phyloP scores from a whole-genome alignment of 2,113 vertebrate species.

The Siniperca chuatsi region DNA sequence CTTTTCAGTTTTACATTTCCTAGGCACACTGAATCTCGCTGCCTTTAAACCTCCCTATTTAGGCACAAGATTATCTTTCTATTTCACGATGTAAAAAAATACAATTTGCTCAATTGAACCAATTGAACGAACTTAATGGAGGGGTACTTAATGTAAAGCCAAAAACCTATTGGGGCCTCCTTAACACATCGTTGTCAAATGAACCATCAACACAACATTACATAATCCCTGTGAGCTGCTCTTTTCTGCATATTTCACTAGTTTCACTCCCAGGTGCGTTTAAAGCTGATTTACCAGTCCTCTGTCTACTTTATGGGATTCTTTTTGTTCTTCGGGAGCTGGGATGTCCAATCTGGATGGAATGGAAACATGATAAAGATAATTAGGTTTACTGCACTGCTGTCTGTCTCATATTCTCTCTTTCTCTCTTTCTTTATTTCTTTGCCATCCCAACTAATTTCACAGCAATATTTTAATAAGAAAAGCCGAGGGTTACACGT shows the following conservation, averaged over 20 bases:
- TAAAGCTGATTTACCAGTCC: constrained; percentile 25
- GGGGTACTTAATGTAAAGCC: constrained; percentile 19
- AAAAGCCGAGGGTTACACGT: constrained; percentile 3
- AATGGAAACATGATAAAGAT: constrained; percentile 34
- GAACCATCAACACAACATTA: constrained; percentile 48
- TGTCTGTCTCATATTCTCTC: not conserved
- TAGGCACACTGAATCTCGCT: constrained; percentile 33
- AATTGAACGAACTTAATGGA: constrained; percentile 5
- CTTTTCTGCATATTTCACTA: constrained; percentile 35
- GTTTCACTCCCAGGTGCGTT: constrained; percentile 51
- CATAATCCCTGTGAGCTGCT: constrained; percentile 49
- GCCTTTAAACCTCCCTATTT: constrained; percentile 52
- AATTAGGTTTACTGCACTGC: constrained; percentile 28
- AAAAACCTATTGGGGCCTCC: constrained; percentile 6
- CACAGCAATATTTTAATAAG: constrained; percentile 14
- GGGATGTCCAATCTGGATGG: constrained; percentile 15
- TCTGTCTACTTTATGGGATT: not conserved
- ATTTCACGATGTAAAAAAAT: constrained; percentile 39
- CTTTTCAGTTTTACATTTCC: constrained; percentile 80
- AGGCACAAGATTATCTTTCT: constrained; percentile 48
- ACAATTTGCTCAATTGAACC: constrained; percentile 28
- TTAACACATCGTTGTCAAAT: constrained; percentile 28
- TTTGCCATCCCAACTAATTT: constrained; percentile 22
- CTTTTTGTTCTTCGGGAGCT: constrained; percentile 26
- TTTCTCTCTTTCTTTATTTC: not conserved